Conservation (phyloP, 2,797 vertebrate species). For the Gymnothorax javanicus region DNA sequence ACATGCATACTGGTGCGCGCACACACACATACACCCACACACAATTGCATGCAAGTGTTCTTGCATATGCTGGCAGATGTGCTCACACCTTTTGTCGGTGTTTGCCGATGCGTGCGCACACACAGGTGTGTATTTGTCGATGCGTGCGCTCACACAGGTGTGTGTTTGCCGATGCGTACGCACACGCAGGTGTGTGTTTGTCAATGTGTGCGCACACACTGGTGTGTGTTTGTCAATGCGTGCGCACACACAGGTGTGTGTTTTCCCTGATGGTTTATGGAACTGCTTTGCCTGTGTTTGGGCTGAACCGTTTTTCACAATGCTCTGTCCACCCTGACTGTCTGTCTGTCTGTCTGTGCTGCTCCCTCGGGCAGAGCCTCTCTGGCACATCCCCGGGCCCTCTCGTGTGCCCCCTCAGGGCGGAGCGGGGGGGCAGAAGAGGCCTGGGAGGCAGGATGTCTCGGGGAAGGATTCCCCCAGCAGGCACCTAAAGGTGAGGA, state of each 20-base stretch:
- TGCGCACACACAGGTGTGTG: background rate
- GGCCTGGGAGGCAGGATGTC: slow-evolving; percentile 75
- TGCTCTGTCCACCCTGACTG: background rate
- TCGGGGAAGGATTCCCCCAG: slow-evolving; percentile 86
- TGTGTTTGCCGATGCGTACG: too few relatives aligned
- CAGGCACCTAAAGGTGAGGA: slow-evolving; percentile 84
- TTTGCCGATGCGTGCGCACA: too few relatives aligned
- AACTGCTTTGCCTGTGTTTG: background rate
- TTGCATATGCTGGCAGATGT: background rate
- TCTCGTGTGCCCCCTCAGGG: slow-evolving; percentile 64
- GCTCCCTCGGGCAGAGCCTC: slow-evolving; percentile 74
- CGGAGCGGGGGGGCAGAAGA: slow-evolving; percentile 70
- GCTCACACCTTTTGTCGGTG: too few relatives aligned
- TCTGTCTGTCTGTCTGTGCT: slow-evolving; percentile 29
- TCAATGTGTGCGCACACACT: background rate
- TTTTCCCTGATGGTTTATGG: background rate
- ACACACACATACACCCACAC: too few relatives aligned
- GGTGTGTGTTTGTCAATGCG: background rate
- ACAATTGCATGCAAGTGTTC: background rate
- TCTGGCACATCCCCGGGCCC: slow-evolving; percentile 85
- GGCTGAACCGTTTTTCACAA: slow-evolving; percentile 39
- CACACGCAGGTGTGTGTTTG: too few relatives aligned
- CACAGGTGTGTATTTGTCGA: too few relatives aligned
- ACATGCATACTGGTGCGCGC: too few relatives aligned
- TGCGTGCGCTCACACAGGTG: too few relatives aligned